Evolutionary conservation across 2,888 invertebrate species (phyloP).

Genomic region (Onthophagus sagittarius): DNA sequence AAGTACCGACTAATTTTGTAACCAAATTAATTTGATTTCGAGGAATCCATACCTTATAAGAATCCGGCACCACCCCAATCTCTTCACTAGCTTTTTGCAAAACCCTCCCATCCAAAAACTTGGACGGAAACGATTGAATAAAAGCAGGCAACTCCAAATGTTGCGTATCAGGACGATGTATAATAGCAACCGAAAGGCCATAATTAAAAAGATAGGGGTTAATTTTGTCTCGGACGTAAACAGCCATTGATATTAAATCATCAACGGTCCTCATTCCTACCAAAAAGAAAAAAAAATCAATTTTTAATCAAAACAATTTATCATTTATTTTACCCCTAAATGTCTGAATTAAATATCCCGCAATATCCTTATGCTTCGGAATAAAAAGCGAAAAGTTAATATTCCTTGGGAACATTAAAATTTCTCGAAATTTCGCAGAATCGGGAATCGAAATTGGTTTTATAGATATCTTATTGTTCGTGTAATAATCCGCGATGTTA

Average conservation of each 20-base stretch:
- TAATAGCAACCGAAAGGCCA: slow-evolving; percentile 68
- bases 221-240: slow-evolving; percentile 67
- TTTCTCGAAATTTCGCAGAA: slow-evolving; percentile 46
- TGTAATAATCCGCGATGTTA: slow-evolving; percentile 55
- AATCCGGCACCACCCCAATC: slow-evolving; percentile 58
- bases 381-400: slow-evolving; percentile 72
- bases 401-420: slow-evolving; percentile 56
- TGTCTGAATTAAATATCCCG: slow-evolving; percentile 64
- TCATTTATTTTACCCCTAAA: slow-evolving; percentile 57
- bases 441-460: slow-evolving; percentile 55
- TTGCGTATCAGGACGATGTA: slow-evolving; percentile 70
- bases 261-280: slow-evolving; percentile 61
- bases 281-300: too few species aligned
- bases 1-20: too few species aligned
- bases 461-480: slow-evolving; percentile 53
- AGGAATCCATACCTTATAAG: slow-evolving; percentile 65
- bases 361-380: slow-evolving; percentile 66
- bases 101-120: slow-evolving; percentile 72
- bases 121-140: slow-evolving; percentile 75
- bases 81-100: slow-evolving; percentile 68
- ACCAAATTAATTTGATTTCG: too few species aligned
- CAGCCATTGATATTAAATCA: slow-evolving; percentile 67
- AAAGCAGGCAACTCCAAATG: slow-evolving; percentile 69
- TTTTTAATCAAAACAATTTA: neutral
- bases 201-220: slow-evolving; percentile 82